Conservation (phyloP, 2,888 invertebrate species). For the Lordiphosa andalusiaca region DNA sequence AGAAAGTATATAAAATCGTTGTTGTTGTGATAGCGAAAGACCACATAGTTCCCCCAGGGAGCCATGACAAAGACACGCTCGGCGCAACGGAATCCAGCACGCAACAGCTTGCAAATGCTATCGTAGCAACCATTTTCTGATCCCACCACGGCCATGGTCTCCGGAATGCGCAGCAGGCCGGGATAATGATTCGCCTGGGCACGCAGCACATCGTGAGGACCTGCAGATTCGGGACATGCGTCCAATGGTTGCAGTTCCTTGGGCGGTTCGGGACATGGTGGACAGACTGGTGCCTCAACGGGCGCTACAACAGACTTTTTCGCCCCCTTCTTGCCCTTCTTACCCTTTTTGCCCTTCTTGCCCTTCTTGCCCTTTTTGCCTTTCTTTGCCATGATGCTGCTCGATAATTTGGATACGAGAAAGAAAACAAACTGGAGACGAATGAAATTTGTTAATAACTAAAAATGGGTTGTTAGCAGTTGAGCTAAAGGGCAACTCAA, state of each 20-base stretch:
- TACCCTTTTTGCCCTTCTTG: no score
- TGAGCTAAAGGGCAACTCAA: no score
- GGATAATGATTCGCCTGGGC: conserved; percentile 75
- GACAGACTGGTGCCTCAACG: conserved; percentile 33
- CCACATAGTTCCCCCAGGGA: conserved; percentile 78
- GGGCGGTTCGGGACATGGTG: conserved; percentile 52
- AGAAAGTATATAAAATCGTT: conserved; percentile 65
- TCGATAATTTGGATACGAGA: no score
- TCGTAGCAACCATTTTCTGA: conserved; percentile 74
- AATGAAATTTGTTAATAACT: no score
- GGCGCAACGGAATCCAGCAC: conserved; percentile 71
- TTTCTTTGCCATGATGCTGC: no score
- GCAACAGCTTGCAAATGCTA: conserved; percentile 69
- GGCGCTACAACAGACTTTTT: no score
- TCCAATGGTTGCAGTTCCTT: conserved; percentile 56
- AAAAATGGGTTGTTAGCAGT: no score
- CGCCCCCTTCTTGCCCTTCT: conserved; percentile 41
- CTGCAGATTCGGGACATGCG: conserved; percentile 53
- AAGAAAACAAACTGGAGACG: no score
- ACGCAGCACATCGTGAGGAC: conserved; percentile 57
- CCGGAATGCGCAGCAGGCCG: conserved; percentile 62
- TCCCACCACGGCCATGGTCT: conserved; percentile 69
- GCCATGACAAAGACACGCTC: conserved; percentile 77
- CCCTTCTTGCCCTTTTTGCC: no score
- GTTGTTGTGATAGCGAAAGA: conserved; percentile 65